Conservation (phyloP, 2,888 invertebrate species). For the Ichneumoninae sp. region DNA sequence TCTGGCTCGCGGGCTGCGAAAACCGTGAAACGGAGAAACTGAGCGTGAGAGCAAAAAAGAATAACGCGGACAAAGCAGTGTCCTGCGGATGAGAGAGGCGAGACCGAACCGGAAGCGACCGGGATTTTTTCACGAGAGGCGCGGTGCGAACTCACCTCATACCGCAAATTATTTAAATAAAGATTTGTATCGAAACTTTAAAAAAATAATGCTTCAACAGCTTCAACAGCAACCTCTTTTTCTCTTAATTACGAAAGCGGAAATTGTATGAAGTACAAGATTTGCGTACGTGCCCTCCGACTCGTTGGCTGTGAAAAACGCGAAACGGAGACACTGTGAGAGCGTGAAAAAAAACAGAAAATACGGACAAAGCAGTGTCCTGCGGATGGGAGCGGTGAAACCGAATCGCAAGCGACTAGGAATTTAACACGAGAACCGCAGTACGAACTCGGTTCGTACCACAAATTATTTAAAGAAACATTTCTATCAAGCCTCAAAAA, state of each 20-base stretch:
- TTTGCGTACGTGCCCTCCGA: conserved; percentile 11
- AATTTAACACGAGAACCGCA: neutral
- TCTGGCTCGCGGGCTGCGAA: neutral
- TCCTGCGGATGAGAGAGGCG: neutral
- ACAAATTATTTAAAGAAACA: neutral
- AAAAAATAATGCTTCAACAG: neutral
- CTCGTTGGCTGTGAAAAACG: neutral
- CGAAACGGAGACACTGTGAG: neutral
- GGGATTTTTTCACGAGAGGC: neutral
- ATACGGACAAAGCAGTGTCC: neutral
- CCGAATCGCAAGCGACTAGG: neutral
- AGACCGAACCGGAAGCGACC: neutral
- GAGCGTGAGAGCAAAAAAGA: neutral
- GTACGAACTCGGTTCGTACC: neutral
- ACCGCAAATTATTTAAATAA: neutral
- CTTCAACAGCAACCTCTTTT: neutral
- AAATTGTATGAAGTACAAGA: neutral
- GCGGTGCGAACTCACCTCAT: neutral
- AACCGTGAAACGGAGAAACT: neutral
- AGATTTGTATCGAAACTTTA: neutral
- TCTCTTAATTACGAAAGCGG: neutral
- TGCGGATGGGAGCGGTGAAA: neutral
- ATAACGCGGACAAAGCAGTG: neutral
- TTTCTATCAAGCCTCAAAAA: neutral
- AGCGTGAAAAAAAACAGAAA: neutral